Evolutionary conservation across 2,888 invertebrate genomes (phyloP).

Genomic region (Spilarctia lutea): DNA sequence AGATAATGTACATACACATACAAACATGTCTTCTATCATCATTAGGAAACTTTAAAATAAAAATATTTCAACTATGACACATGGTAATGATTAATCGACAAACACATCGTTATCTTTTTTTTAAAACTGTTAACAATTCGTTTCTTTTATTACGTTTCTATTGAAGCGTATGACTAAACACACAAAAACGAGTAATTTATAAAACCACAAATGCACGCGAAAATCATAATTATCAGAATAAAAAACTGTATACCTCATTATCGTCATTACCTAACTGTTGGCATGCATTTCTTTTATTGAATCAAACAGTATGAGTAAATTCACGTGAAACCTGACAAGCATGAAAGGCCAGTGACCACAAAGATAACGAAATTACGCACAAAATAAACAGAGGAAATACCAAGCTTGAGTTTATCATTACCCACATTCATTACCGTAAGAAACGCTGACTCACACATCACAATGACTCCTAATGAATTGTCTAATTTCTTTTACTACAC

Average conservation of each 20-base stretch:
- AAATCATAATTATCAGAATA: conserved; percentile 25
- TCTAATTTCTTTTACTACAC: conserved; percentile 74
- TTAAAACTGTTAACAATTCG: conserved; percentile 16
- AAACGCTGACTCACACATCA: conserved; percentile 74
- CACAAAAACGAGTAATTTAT: conserved; percentile 35
- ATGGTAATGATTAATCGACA: conserved; percentile 40
- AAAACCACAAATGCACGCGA: conserved; percentile 39
- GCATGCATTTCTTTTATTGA: conserved; percentile 1
- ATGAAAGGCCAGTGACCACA: conserved; percentile 17
- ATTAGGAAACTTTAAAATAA: conserved; percentile 2
- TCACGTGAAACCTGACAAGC: conserved; percentile 20
- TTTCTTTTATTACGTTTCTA: conserved; percentile 25
- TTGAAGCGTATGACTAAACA: conserved; percentile 36
- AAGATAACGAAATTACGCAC: conserved; percentile 42
- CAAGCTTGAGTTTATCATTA: conserved; percentile 34
- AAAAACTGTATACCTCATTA: conserved; percentile 12
- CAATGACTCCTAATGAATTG: conserved; percentile 84
- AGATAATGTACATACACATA: not conserved
- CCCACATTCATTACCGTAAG: conserved; percentile 28
- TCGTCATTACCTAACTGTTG: not conserved
- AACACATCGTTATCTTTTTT: conserved; percentile 36
- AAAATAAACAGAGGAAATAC: conserved; percentile 55
- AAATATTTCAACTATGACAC: conserved; percentile 35
- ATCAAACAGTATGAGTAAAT: conserved; percentile 13
- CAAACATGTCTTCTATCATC: not conserved